A percentile compares a stretch with the other conserved stretches of the same genome.
phyloP scores from a whole-genome alignment of 2,797 vertebrate species.

The Oceanodroma leucorhoa region DNA sequence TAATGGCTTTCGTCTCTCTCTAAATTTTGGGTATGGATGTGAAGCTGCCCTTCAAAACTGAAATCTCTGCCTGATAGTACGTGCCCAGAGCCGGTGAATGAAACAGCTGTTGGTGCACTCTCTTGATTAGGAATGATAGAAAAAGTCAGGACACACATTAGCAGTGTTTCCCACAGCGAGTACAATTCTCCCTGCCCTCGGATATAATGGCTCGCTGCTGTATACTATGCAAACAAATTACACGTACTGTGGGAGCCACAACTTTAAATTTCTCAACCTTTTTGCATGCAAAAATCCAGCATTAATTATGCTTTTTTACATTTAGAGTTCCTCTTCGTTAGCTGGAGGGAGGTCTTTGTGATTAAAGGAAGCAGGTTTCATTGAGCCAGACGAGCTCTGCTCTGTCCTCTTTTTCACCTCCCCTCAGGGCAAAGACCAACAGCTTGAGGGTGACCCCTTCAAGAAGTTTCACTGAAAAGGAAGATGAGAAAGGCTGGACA shows the following conservation, averaged over 20 bases:
- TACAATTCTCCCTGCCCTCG: background rate
- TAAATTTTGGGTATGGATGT: background rate
- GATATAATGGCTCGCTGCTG: background rate
- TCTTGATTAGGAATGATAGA: background rate
- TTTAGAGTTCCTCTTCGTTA: background rate
- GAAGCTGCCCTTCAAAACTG: background rate
- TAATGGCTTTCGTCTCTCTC: background rate
- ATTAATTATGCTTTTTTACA: constrained; percentile 30
- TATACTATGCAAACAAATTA: constrained; percentile 36
- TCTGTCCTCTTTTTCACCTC: constrained; percentile 77
- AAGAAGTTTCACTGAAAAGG: constrained; percentile 58
- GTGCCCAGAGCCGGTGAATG: background rate
- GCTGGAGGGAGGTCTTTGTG: constrained; percentile 61
- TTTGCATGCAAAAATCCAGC: constrained; percentile 42
- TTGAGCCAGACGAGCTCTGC: constrained; percentile 48
- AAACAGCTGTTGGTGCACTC: background rate
- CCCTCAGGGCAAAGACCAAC: constrained; percentile 68
- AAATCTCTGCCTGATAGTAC: background rate
- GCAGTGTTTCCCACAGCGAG: constrained; percentile 25
- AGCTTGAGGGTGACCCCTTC: constrained; percentile 67
- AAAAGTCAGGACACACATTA: constrained; percentile 10
- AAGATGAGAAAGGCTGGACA: constrained; percentile 57
- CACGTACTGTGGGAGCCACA: constrained; percentile 45
- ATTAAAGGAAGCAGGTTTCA: constrained; percentile 66
- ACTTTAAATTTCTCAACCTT: constrained; percentile 45